Evolutionary conservation across 2,888 invertebrate species (phyloP).

Genomic region (Diloba caeruleocephala): DNA sequence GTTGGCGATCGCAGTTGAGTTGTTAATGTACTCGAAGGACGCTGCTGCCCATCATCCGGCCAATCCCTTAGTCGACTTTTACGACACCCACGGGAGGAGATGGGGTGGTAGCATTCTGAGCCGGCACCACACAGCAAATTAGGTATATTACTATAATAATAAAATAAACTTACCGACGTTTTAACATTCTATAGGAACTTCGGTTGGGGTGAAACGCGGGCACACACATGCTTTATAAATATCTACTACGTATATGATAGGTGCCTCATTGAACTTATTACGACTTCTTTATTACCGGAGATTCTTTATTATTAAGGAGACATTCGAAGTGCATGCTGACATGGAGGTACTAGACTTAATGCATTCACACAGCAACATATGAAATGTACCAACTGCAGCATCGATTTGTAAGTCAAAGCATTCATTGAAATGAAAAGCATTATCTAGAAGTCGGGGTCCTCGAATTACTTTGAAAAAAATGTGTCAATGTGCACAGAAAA

Average conservation of each 20-base stretch:
- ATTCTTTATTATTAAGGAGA: no score
- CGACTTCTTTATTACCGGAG: slow-evolving; percentile 1
- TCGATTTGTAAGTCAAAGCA: background rate
- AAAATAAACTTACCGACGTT: background rate
- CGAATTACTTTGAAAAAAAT: background rate
- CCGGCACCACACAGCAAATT: background rate
- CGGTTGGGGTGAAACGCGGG: background rate
- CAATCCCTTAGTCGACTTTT: no score
- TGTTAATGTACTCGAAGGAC: no score
- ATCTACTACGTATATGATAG: background rate
- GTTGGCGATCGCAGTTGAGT: no score
- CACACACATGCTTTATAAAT: background rate
- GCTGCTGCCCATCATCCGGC: no score
- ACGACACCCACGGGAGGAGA: no score
- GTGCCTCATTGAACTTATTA: slow-evolving; percentile 9
- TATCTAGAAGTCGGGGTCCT: slow-evolving; percentile 3
- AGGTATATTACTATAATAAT: no score
- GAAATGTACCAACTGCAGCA: background rate
- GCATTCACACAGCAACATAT: background rate
- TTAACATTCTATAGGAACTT: background rate
- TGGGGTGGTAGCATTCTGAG: no score
- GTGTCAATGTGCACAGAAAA: background rate
- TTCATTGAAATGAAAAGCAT: slow-evolving; percentile 1
- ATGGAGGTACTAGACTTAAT: background rate
- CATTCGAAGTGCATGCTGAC: background rate